Evolutionary conservation across 2,888 invertebrate genomes (phyloP), one percentile per base, ranked within the genome.

Genomic region (Ariolimax columbianus): DNA sequence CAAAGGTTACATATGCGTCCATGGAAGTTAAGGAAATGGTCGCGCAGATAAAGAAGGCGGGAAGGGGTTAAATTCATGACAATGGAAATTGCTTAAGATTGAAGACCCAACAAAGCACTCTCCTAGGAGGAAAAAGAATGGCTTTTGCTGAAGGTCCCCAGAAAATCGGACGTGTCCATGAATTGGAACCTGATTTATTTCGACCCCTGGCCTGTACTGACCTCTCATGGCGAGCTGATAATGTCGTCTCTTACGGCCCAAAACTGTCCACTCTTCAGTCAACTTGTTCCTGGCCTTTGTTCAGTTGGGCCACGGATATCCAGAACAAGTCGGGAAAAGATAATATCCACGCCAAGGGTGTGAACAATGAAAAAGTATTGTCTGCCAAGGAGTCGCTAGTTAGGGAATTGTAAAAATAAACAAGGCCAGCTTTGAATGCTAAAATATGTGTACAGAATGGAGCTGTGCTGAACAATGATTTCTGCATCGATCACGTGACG

Each of bases 61-160:
- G 66, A 17, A 11, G 17, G 30, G 43, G 40, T 40, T 59, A 68
- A 79, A 79, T 68, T 55, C 55, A 68, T 68, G 79, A 79, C 79
- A 79, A 79, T 79, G 68, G 47, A 68, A 79, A 63, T 66, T 79
- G 79, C 66, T 66, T 63, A 79, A 79, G 79, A 79, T 79, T 59
- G 79, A 79, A 79, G 47, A 63, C 33, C 79, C 43, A 47, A 33
- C 7, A 79, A 68, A 36, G 23, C 19, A 68, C 30, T 68, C 40
- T 68, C 43, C 0, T 26, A n/a, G 40, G 55, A 66, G 43, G 33
- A 23, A 30, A 43, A 79, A 79, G 17, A n/a, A 79, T 30, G 30
- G 66, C 30, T 66, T 47, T 33, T 33, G 43, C 40, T 4, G 47
- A 68, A 30, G 47, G 79, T 63, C 63, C 30, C 30, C 30, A 33